These are phyloP conservation scores for Chouioia cunea DNA, from an alignment of 2,888 invertebrate species.

Conservation along the genomic window DNA sequence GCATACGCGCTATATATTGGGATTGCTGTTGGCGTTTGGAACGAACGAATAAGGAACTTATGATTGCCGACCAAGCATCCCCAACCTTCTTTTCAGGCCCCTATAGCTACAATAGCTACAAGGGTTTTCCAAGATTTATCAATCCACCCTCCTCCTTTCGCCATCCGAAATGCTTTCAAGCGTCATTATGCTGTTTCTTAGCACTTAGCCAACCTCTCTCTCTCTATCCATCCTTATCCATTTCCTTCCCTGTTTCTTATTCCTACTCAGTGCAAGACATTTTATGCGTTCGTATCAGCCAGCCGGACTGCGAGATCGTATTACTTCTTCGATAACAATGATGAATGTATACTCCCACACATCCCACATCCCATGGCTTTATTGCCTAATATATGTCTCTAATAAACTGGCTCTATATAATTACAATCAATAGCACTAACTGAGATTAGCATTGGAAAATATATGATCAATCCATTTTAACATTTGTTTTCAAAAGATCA, in stretches of 20 bases:
- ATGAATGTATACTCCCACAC: too few species aligned
- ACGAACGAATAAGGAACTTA: constrained; percentile 51
- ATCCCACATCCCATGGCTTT: constrained; percentile 6
- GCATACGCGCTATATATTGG: constrained; percentile 4
- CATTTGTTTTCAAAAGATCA: too few species aligned
- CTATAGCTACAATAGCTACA: constrained; percentile 36
- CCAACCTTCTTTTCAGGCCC: constrained; percentile 50
- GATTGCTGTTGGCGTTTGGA: constrained; percentile 28
- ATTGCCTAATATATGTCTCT: not conserved
- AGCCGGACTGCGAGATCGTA: not conserved
- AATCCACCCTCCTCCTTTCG: not conserved
- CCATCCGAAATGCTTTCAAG: too few species aligned
- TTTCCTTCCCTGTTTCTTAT: not conserved
- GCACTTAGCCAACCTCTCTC: too few species aligned
- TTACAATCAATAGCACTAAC: too few species aligned
- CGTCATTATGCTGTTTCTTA: too few species aligned
- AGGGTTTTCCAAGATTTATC: constrained; percentile 45
- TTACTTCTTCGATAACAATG: too few species aligned
- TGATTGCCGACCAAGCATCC: constrained; percentile 51
- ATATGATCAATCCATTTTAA: too few species aligned
- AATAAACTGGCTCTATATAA: too few species aligned
- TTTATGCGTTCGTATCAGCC: too few species aligned
- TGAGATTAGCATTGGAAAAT: too few species aligned
- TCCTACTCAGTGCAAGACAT: too few species aligned
- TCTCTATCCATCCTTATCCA: constrained; percentile 25